Base-by-base conservation (phyloP, 2,113 vertebrate species). In the Strigops habroptila region DNA sequence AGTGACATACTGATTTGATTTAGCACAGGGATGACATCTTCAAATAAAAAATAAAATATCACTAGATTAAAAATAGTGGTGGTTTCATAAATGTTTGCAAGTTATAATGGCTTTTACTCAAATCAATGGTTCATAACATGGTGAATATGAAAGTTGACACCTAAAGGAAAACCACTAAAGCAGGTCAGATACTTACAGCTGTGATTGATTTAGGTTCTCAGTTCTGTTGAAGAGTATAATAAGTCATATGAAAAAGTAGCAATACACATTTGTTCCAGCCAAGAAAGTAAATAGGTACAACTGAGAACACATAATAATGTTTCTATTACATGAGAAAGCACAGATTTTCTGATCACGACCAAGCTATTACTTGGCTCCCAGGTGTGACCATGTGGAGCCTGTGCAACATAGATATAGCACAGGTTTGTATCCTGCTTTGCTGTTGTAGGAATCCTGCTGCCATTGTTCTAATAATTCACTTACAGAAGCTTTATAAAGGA, bases 11-110 rank as follows among this genome's bases (percentile, higher is more conserved):
- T 31, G 44, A 31, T 80, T 71, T 82, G 57, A 88, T 82, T 85
- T 51, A 92, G 51, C 18, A 16, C 25, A 7, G 3, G 13, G n/a
- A 39, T 52, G 25, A 70, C 22, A 60, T 35, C 3, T 76, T 48
- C 43, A 30, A 69, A 62, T 41, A 43, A 79, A 71, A 80, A 88
- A 48, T 6, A 23, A 79, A 68, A 35, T 12, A 41, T 15, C 6
- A 43, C 30, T 80, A 27, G 69, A 88, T 51, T 57, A 33, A 43
- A 87, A 63, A 2, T 0, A 0, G 12, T 48, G 7, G 3, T 9
- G 7, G 3, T 9, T 80, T 83, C 57, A 70, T 18, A 44, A 55
- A 59, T 7, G 12, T 57, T 77, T 77, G 41, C 1, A 6, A 44
- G 30, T 90, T 80, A 43, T 39, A n/a, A 28, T 31, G 18, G 37